Conservation (phyloP, 2,888 invertebrate genomes). For the Panzeria rudis region DNA sequence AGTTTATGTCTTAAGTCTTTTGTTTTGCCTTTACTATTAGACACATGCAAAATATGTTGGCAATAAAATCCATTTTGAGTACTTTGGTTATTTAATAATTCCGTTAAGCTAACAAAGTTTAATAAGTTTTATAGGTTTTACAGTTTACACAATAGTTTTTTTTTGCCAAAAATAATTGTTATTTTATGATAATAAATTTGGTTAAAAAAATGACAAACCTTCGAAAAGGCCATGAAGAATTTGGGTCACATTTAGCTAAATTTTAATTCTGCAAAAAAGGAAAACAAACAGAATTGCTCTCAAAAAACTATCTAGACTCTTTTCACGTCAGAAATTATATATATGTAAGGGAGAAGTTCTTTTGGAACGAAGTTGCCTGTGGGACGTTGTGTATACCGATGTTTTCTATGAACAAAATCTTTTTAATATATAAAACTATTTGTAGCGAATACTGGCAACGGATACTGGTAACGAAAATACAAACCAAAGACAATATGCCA, state of each 20-base stretch:
- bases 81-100: conserved; percentile 12
- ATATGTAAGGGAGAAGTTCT: too few relatives aligned
- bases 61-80: not conserved
- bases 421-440: too few relatives aligned
- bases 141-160: not conserved
- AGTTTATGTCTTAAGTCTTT: conserved; percentile 34
- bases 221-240: not conserved
- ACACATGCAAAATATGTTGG: not conserved
- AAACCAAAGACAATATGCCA: too few relatives aligned
- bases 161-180: not conserved
- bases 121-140: not conserved
- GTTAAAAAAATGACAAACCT: not conserved
- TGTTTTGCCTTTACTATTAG: not conserved
- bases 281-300: too few relatives aligned
- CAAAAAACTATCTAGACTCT: too few relatives aligned
- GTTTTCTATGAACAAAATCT: too few relatives aligned
- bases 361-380: too few relatives aligned
- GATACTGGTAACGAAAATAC: too few relatives aligned
- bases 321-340: too few relatives aligned
- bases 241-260: not conserved
- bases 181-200: not conserved
- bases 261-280: not conserved
- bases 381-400: too few relatives aligned
- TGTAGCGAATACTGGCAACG: too few relatives aligned
- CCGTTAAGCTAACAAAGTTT: not conserved